Evolutionary conservation across 2,888 invertebrate species (phyloP).

Genomic region (Cephus spinipes): DNA sequence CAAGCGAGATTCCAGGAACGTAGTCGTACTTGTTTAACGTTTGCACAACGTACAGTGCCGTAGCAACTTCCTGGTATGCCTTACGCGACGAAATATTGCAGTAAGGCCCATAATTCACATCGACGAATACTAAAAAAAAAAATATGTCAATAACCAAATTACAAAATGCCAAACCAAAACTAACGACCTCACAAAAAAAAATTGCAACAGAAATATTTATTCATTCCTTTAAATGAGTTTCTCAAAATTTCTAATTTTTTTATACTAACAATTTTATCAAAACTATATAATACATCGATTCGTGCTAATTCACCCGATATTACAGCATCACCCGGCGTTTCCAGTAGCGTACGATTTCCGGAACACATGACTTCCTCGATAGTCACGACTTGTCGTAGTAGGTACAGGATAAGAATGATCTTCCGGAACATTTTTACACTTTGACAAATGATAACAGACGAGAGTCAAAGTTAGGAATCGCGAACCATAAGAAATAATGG

Average conservation of each 20-base stretch:
- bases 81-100: slow-evolving; percentile 60
- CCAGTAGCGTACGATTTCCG: slow-evolving; percentile 53
- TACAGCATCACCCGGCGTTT: slow-evolving; percentile 56
- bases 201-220: neutral
- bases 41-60: slow-evolving; percentile 62
- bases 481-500: neutral
- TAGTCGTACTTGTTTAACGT: slow-evolving; percentile 62
- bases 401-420: neutral
- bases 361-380: slow-evolving; percentile 33
- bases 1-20: slow-evolving; percentile 62
- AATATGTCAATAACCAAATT: neutral
- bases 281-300: neutral
- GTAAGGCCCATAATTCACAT: slow-evolving; percentile 61
- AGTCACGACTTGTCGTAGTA: neutral
- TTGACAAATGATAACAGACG: neutral
- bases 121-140: slow-evolving; percentile 57
- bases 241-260: neutral
- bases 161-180: neutral
- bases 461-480: neutral
- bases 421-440: neutral
- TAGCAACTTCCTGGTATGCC: slow-evolving; percentile 62
- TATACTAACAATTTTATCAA: neutral
- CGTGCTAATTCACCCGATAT: slow-evolving; percentile 49
- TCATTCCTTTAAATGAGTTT: neutral
- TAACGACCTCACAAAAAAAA: neutral